Evolutionary conservation across 2,888 invertebrate species (phyloP), one percentile per base, ranked within the genome.

Genomic region (Parochlus steinenii): DNA sequence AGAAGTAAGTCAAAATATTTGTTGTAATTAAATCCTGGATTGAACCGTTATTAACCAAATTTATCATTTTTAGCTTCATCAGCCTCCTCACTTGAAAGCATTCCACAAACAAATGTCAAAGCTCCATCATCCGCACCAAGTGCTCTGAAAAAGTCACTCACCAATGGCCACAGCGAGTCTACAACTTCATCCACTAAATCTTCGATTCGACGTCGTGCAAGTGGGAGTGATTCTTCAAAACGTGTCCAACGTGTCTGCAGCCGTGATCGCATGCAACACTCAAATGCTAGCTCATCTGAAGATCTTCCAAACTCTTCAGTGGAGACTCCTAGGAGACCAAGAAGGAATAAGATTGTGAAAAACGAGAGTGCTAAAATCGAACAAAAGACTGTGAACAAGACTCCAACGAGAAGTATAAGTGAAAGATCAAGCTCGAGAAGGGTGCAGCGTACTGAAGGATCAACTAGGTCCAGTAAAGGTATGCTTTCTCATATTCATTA

Each of bases 271-370:
- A 46, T 61, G 22, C 48, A 62, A 12, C 60, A 61, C 40, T 55
- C 57, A 3, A 61, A 61, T 42, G 62, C 61, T 11, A 64, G 64
- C 43, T 64, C 64, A 11, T 65, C 65, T 0, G 66, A 65, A 46
- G 65, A 65, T 48, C 44, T 64, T 16, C 50, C 56, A 2, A 46
- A 49, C 5, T 51, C 47, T 39, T 42, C 47, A 11, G 45, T 46
- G 17, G 53, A 53, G 31, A 24, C 23, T 7, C 40, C 41, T 7
- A 32, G 42, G 19, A 33, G 41, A 10, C 37, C 42, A 6, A 33
- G 38, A 37, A 39, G 38, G 12, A 33, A 39, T 3, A 41, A 24
- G 42, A 42, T 31, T 41, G 39, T 28, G 33, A 42, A 34, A 29
- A 19, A 19, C 22, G 19, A 34, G 26, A 27, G 26, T 15, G 23